Conservation (phyloP, 2,797 vertebrate species). For the Etheostoma nigrum region DNA sequence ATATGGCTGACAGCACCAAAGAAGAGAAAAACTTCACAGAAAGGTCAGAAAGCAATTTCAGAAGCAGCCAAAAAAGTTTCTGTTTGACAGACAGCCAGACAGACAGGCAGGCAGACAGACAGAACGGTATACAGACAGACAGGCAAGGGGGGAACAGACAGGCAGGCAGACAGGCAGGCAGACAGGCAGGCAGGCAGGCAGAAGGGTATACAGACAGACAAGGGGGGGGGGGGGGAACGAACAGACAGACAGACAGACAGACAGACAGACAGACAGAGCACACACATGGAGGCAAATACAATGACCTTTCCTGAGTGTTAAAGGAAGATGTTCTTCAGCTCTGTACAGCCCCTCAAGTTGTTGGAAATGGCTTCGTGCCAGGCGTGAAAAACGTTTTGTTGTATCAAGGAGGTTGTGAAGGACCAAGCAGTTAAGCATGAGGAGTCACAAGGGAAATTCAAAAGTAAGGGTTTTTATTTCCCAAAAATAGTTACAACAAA, state of each 20-base stretch:
- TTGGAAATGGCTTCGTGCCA: conserved; percentile 36
- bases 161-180: no score
- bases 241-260: no score
- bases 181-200: no score
- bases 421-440: no score
- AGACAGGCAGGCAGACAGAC: conserved; percentile 29
- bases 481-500: no score
- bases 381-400: conserved; percentile 34
- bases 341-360: conserved; percentile 43
- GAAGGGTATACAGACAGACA: no score
- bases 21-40: conserved; percentile 61
- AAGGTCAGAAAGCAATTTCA: conserved; percentile 76
- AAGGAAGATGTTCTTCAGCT: conserved; percentile 41
- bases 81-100: conserved; percentile 17
- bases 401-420: neutral
- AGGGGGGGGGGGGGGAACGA: no score
- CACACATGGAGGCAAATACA: conserved; percentile 9
- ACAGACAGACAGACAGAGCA: no score
- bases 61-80: conserved; percentile 48
- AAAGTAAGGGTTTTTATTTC: no score
- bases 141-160: no score
- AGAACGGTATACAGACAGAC: no score
- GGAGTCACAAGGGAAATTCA: no score
- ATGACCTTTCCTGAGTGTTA: conserved; percentile 51
- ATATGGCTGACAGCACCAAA: conserved; percentile 68